phyloP scores from a whole-genome alignment of 2,797 vertebrate species.

The Falco columbarius region DNA sequence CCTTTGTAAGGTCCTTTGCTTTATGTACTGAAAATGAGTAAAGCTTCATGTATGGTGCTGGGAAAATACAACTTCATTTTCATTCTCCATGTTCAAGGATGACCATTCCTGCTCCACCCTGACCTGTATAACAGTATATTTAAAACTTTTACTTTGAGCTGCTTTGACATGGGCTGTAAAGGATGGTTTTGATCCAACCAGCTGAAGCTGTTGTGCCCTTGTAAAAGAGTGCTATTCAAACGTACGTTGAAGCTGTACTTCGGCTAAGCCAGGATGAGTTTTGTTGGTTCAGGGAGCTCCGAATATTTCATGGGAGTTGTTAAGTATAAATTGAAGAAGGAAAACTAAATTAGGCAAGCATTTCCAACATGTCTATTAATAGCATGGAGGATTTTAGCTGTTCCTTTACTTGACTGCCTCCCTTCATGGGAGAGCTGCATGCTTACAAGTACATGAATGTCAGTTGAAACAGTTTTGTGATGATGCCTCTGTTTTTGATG shows the following conservation, averaged over 20 bases:
- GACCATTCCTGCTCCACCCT: neutral
- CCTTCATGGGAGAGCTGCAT: neutral
- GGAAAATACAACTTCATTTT: neutral
- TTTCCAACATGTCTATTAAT: conserved; percentile 48
- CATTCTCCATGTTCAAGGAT: neutral
- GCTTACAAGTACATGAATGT: neutral
- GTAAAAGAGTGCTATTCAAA: neutral
- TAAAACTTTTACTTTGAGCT: neutral
- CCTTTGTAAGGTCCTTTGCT: neutral
- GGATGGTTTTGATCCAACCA: neutral
- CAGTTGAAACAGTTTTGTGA: neutral
- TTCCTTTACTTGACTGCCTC: neutral
- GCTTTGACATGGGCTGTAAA: neutral
- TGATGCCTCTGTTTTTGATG: neutral
- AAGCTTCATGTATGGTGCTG: neutral
- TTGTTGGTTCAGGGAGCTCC: neutral
- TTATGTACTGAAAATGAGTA: neutral
- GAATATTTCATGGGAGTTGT: neutral
- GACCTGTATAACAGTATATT: neutral
- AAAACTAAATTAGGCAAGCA: conserved; percentile 54
- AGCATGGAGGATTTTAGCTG: conserved; percentile 35
- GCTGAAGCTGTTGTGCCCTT: neutral
- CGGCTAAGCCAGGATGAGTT: neutral
- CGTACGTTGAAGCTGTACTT: neutral
- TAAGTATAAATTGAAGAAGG: conserved; percentile 45